These are phyloP conservation scores for Silurus aristotelis DNA, from an alignment of 2,797 vertebrate genomes.

Conservation along the genomic window DNA sequence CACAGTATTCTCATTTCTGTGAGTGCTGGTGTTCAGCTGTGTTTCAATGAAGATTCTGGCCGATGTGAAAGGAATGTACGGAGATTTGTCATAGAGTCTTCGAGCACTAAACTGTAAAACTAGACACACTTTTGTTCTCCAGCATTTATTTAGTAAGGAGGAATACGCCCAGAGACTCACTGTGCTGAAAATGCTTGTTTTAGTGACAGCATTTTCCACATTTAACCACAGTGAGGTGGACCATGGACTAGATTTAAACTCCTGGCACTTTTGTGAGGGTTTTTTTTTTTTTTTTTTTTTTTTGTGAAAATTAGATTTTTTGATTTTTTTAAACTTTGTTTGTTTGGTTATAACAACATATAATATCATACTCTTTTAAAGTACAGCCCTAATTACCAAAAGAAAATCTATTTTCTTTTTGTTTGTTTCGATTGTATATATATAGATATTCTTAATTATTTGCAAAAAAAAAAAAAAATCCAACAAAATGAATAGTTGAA, in stretches of 20 bases:
- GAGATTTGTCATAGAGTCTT: not conserved
- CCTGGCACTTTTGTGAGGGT: not conserved
- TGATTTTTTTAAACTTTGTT: too few species aligned
- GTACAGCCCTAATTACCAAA: too few species aligned
- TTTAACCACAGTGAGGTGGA: constrained; percentile 30
- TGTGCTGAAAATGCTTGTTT: not conserved
- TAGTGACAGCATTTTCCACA: not conserved
- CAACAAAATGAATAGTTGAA: too few species aligned
- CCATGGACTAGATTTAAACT: not conserved
- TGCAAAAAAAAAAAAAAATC: too few species aligned
- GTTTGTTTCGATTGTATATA: too few species aligned
- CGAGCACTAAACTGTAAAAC: not conserved
- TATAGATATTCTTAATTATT: too few species aligned
- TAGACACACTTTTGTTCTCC: not conserved
- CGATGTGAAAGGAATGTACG: not conserved
- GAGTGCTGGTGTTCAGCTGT: not conserved
- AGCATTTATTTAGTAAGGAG: not conserved
- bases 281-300: not conserved
- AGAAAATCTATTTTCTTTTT: too few species aligned
- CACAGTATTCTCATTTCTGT: not conserved
- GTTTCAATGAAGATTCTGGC: not conserved
- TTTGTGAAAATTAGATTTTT: too few species aligned
- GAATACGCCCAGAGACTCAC: not conserved
- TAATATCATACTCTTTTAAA: too few species aligned
- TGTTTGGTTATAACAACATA: too few species aligned